phyloP scores from a whole-genome alignment of 2,113 vertebrate genomes.

The Oceanodroma tethys region DNA sequence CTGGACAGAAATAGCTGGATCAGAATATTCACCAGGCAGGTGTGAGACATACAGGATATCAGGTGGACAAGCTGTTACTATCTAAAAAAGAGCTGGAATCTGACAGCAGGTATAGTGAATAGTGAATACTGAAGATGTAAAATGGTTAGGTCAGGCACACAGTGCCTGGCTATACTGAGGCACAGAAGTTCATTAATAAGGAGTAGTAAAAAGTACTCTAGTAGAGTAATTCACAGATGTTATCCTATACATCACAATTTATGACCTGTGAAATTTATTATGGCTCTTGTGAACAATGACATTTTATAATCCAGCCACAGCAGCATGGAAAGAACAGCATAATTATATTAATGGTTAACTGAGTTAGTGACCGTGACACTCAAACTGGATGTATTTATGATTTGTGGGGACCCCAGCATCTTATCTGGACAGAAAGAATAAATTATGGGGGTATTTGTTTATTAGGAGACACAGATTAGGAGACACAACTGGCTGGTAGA shows the following conservation, averaged over 20 bases:
- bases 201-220: not conserved
- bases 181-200: not conserved
- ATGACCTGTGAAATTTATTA: not conserved
- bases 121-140: not conserved
- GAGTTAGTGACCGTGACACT: not conserved
- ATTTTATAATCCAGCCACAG: not conserved
- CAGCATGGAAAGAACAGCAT: not conserved
- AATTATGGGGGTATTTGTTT: not conserved
- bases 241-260: not conserved
- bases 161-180: not conserved
- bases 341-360: not conserved
- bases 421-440: not conserved
- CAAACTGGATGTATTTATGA: not conserved
- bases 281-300: not conserved
- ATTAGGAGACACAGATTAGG: not conserved
- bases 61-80: not conserved
- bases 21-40: not conserved
- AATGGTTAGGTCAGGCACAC: not conserved
- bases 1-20: not conserved
- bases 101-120: not conserved
- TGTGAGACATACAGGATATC: not conserved
- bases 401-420: not conserved
- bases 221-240: not conserved
- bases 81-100: not conserved
- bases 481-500: not conserved